phyloP scores from a whole-genome alignment of 1,140 invertebrate genomes.

The Parasteatoda tepidariorum region DNA sequence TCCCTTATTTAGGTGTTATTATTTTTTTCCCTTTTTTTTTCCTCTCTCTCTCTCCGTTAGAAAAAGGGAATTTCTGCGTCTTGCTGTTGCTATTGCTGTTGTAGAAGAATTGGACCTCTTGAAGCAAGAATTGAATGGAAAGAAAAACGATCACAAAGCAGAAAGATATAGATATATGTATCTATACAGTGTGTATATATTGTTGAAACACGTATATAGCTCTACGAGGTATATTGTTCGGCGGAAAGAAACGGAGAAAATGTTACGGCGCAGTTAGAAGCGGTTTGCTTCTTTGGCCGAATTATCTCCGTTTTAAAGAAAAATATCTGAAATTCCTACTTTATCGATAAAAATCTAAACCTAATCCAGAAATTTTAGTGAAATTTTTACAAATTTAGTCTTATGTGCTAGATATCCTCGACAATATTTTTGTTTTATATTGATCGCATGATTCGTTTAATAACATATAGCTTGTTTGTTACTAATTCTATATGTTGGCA shows the following conservation, averaged over 20 bases:
- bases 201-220: conserved; percentile 3
- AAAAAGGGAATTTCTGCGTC: conserved; percentile 38
- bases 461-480: too few relatives aligned
- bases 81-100: conserved; percentile 53
- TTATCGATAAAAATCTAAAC: too few relatives aligned
- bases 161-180: conserved; percentile 28
- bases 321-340: too few relatives aligned
- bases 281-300: too few relatives aligned
- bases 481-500: too few relatives aligned
- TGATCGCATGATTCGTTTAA: too few relatives aligned
- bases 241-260: conserved; percentile 10
- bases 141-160: conserved; percentile 1
- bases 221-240: conserved; percentile 20
- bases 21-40: conserved; percentile 21
- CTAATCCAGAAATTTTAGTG: too few relatives aligned
- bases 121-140: conserved; percentile 43
- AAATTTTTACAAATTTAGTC: too few relatives aligned
- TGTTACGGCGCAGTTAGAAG: too few relatives aligned
- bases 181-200: neutral
- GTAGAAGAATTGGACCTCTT: conserved; percentile 20
- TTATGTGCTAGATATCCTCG: too few relatives aligned
- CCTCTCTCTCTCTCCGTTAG: neutral
- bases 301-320: too few relatives aligned
- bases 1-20: conserved; percentile 58
- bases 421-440: too few relatives aligned